phyloP scores from a whole-genome alignment of 2,888 invertebrate genomes.

The Cryptosula pallasiana region DNA sequence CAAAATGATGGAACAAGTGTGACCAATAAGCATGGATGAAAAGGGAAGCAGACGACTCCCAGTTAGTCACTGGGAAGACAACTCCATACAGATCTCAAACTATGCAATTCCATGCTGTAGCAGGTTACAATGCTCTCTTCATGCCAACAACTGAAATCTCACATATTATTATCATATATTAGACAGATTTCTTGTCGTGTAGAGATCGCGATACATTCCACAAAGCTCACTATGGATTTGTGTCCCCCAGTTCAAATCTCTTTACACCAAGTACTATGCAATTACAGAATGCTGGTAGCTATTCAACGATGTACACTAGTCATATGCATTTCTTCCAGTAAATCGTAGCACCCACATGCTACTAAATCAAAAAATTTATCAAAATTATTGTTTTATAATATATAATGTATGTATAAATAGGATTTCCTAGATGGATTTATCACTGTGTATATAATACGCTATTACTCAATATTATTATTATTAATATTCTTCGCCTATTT shows the following conservation, averaged over 20 bases:
- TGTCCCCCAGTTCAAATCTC: not conserved
- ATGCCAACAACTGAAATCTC: not conserved
- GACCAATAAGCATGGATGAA: not conserved
- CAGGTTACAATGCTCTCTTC: not conserved
- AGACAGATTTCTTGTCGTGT: not conserved
- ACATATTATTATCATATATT: not conserved
- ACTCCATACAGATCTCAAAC: not conserved
- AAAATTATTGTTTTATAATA: not conserved
- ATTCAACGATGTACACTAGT: not conserved
- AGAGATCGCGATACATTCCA: slow-evolving; percentile 16
- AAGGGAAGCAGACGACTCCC: slow-evolving; percentile 2
- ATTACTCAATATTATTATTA: not conserved
- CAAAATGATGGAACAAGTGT: not conserved
- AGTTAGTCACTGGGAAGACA: not conserved
- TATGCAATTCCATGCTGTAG: not conserved
- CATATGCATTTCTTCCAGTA: not conserved
- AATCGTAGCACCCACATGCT: too few relatives aligned
- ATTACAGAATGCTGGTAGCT: not conserved
- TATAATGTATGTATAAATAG: not conserved
- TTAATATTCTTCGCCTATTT: not conserved
- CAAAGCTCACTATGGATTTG: not conserved
- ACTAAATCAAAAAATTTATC: not conserved
- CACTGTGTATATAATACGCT: not conserved
- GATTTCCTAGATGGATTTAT: not conserved
- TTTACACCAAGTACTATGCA: not conserved